Conservation (phyloP, 2,797 vertebrate species). For the Pteropus rufus region DNA sequence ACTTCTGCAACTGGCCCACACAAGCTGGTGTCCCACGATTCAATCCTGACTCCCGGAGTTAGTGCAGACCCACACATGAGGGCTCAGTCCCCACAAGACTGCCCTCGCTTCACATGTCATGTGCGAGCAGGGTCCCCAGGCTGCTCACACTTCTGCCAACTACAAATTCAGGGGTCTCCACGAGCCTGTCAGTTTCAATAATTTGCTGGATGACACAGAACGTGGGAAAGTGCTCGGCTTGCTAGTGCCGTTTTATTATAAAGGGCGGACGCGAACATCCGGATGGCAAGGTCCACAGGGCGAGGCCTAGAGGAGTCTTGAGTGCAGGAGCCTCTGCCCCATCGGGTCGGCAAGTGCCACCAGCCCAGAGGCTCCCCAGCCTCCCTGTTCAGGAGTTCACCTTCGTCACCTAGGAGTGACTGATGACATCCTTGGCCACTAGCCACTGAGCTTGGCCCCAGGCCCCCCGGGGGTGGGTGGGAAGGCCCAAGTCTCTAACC, state of each 20-base stretch:
- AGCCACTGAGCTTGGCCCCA: background rate
- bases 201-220: background rate
- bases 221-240: background rate
- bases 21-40: background rate
- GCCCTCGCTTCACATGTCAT: background rate
- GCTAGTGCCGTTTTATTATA: background rate
- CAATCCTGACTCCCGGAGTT: background rate
- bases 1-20: background rate
- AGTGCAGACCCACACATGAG: background rate
- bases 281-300: background rate
- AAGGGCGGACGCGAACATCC: background rate
- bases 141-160: background rate
- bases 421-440: background rate
- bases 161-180: background rate
- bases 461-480: background rate
- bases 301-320: background rate
- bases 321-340: background rate
- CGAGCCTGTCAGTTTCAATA: background rate
- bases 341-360: background rate
- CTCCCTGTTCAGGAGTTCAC: too few relatives aligned
- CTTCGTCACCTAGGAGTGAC: background rate
- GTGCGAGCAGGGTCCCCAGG: background rate
- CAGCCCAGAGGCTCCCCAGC: background rate
- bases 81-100: background rate
- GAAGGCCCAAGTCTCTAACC: background rate